These are phyloP conservation scores for Sminthurides bifidus DNA, from an alignment of 1,140 invertebrate genomes.

Conservation along the genomic window DNA sequence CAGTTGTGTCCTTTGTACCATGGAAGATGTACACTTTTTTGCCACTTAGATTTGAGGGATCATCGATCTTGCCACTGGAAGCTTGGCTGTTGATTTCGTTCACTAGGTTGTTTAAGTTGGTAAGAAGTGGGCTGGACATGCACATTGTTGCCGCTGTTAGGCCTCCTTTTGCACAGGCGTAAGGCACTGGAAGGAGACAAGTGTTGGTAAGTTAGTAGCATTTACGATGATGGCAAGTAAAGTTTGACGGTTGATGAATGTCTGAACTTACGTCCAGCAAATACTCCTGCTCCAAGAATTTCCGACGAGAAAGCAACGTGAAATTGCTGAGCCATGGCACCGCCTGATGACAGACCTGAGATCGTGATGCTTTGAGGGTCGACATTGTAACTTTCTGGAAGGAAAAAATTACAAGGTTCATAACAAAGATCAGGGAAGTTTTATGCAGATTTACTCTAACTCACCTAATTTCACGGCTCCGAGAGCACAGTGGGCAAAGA, in stretches of 20 bases:
- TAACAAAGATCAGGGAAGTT: too few relatives aligned
- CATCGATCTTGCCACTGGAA: slow-evolving; percentile 32
- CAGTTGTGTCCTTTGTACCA: slow-evolving; percentile 33
- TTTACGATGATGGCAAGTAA: neutral
- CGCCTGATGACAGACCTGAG: slow-evolving; percentile 39
- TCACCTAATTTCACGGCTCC: too few relatives aligned
- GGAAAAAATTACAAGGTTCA: too few relatives aligned
- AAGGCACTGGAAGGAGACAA: slow-evolving; percentile 32
- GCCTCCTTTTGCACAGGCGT: slow-evolving; percentile 33
- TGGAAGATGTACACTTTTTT: slow-evolving; percentile 35
- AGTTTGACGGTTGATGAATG: neutral
- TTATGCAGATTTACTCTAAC: too few relatives aligned
- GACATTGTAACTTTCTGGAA: too few relatives aligned
- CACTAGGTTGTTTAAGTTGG: slow-evolving; percentile 25
- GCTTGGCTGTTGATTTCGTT: slow-evolving; percentile 23
- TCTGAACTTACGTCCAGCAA: slow-evolving; percentile 36
- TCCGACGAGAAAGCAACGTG: slow-evolving; percentile 37
- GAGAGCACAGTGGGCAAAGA: too few relatives aligned
- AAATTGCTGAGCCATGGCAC: slow-evolving; percentile 38
- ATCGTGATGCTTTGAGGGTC: too few relatives aligned
- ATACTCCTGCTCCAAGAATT: slow-evolving; percentile 37
- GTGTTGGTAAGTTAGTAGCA: neutral
- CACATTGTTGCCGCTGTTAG: slow-evolving; percentile 28
- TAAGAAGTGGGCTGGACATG: slow-evolving; percentile 32
- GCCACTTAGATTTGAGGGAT: slow-evolving; percentile 31